These are phyloP conservation scores for Thalassarche chlororhynchos DNA, from an alignment of 2,113 vertebrate species.

Conservation along the genomic window DNA sequence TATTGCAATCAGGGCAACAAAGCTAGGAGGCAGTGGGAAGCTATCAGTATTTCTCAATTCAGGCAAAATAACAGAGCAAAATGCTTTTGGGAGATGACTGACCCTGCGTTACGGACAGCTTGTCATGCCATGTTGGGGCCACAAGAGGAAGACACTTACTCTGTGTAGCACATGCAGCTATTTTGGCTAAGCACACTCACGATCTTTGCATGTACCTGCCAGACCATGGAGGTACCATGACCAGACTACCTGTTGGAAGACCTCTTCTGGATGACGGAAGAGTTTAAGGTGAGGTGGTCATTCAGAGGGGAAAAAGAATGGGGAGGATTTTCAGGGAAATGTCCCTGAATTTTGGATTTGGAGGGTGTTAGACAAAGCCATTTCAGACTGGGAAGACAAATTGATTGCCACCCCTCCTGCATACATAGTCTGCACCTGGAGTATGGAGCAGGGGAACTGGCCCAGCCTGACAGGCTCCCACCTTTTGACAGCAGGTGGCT, in stretches of 20 bases:
- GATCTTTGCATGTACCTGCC: neutral
- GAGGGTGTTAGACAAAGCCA: neutral
- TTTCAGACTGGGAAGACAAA: neutral
- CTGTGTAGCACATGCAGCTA: neutral
- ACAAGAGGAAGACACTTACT: neutral
- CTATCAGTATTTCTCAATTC: neutral
- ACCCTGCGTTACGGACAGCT: neutral
- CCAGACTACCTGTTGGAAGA: neutral
- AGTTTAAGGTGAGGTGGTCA: neutral
- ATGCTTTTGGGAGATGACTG: neutral
- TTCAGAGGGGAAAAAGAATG: neutral
- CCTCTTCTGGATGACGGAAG: neutral
- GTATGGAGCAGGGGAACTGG: neutral
- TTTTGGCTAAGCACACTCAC: neutral
- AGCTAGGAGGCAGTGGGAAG: neutral
- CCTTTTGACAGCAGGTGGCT: neutral
- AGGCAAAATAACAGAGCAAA: neutral
- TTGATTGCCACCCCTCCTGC: neutral
- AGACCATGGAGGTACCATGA: neutral
- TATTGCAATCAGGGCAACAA: neutral
- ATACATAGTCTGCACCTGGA: rapidly evolving
- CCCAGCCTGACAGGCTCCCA: neutral
- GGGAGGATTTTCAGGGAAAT: neutral
- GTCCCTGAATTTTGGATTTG: neutral
- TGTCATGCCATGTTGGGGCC: neutral